Evolutionary conservation across 2,797 vertebrate genomes (phyloP), one percentile per base, ranked within the genome.

Genomic region (Acipenser transmontanus): DNA sequence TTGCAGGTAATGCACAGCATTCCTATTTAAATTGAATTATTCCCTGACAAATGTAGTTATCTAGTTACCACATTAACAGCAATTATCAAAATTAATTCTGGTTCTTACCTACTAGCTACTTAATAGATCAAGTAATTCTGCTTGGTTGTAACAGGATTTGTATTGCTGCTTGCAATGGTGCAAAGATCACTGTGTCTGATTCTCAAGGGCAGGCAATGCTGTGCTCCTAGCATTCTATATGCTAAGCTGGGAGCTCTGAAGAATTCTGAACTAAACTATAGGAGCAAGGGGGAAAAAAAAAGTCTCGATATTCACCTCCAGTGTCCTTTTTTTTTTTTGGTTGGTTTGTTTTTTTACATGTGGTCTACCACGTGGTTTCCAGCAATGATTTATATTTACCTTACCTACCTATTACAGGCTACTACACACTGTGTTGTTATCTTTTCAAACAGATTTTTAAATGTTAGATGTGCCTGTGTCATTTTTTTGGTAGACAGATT

Each of bases 161-260:
- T 14, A 66, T 51, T 14, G 47, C 69, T 59, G 64, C 47, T 61
- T 59, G 68, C 52, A 50, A 49, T 47, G 6, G 52, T 49, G 8
- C 69, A 66, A 12, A 51, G 61, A 70, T 66, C 69, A 70, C 47
- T 59, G 34, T 50, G 64, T 54, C 49, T 17, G 49, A 54, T 47
- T 49, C 64, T 69, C 62, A 20, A 47, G 68, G 68, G 56, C 64
- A 57, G 50, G 13, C 64, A 52, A 50, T 57, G 52, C 10, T 66
- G 47, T 61, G 47, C 64, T 14, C 59, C 59, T 54, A 52, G 34
- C 47, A 20, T 59, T 12, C 8, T 14, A 34, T 5, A 7, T 57
- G 6, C 54, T 13, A 57, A 57, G 2, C 13, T 5, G 54, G 13
- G 54, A 57, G 54, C 7, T 8, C 12, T 12, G 54, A 11, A 57